Conservation (phyloP, 2,113 vertebrate species). For the Oxyura jamaicensis region DNA sequence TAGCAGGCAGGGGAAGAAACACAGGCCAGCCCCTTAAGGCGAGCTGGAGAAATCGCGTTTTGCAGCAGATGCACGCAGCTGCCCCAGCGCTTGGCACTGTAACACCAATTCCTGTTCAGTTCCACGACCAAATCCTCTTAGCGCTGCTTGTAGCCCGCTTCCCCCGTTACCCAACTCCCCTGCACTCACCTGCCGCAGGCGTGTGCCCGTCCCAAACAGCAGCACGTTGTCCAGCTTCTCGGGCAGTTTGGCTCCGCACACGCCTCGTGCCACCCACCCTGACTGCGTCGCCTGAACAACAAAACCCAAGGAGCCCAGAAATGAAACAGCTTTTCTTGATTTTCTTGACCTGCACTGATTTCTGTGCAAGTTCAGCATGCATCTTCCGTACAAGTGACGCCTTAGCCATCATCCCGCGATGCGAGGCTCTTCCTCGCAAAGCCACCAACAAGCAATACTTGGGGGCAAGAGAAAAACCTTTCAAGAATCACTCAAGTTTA, state of each 20-base stretch:
- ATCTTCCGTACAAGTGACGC: rapidly evolving
- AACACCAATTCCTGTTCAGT: background rate
- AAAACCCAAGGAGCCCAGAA: background rate
- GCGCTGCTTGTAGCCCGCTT: rapidly evolving
- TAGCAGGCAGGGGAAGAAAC: background rate
- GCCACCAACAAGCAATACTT: background rate
- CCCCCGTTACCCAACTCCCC: background rate
- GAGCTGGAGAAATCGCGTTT: background rate
- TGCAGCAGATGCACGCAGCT: background rate
- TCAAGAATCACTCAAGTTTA: background rate
- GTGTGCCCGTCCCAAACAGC: background rate
- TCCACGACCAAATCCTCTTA: background rate
- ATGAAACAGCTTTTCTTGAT: background rate
- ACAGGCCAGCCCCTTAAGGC: rapidly evolving
- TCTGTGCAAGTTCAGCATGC: background rate
- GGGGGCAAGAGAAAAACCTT: background rate
- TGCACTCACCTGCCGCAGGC: background rate
- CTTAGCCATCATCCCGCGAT: rapidly evolving
- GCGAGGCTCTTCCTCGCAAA: background rate
- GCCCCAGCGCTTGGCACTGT: background rate
- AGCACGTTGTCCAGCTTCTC: background rate
- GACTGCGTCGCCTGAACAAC: background rate
- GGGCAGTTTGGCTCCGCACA: background rate
- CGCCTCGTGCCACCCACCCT: background rate
- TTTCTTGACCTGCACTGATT: background rate